phyloP scores from a whole-genome alignment of 2,113 vertebrate species.

The Sinocyclocheilus anophthalmus region DNA sequence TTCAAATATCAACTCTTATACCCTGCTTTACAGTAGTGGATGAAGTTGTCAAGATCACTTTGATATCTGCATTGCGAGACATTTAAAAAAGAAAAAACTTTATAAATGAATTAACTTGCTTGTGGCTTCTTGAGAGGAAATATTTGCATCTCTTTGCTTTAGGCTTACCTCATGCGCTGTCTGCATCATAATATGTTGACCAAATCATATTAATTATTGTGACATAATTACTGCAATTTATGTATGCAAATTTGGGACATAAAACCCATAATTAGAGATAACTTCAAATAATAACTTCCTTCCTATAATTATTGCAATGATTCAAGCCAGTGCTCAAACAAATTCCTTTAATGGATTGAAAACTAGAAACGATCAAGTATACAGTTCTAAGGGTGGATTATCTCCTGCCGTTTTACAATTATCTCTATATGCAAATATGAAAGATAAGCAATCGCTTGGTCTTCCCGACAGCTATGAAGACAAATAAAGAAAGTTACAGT shows the following conservation, averaged over 20 bases:
- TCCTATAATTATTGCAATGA: conserved; percentile 77
- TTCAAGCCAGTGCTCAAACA: conserved; percentile 82
- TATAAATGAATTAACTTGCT: background rate
- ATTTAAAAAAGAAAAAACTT: conserved; percentile 1
- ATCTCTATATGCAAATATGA: conserved; percentile 78
- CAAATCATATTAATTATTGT: conserved; percentile 76
- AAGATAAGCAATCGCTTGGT: conserved; percentile 76
- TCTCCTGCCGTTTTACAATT: conserved; percentile 74
- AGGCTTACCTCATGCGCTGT: conserved; percentile 48
- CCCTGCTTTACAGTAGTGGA: background rate
- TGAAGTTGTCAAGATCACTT: conserved; percentile 6
- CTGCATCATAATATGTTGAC: conserved; percentile 64
- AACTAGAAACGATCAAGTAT: conserved; percentile 78
- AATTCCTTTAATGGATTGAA: conserved; percentile 81
- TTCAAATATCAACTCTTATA: background rate
- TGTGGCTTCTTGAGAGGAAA: background rate
- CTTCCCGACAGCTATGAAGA: conserved; percentile 69
- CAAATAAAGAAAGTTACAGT: conserved; percentile 72
- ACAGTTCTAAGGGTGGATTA: conserved; percentile 76
- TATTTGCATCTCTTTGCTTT: conserved; percentile 22
- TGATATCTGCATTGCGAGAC: conserved; percentile 6
- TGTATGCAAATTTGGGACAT: conserved; percentile 74
- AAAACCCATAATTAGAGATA: conserved; percentile 74
- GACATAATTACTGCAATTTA: conserved; percentile 74
- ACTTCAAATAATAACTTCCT: conserved; percentile 76